Evolutionary conservation across 2,888 invertebrate genomes (phyloP).

Genomic region (Acrocyrtus sp.): DNA sequence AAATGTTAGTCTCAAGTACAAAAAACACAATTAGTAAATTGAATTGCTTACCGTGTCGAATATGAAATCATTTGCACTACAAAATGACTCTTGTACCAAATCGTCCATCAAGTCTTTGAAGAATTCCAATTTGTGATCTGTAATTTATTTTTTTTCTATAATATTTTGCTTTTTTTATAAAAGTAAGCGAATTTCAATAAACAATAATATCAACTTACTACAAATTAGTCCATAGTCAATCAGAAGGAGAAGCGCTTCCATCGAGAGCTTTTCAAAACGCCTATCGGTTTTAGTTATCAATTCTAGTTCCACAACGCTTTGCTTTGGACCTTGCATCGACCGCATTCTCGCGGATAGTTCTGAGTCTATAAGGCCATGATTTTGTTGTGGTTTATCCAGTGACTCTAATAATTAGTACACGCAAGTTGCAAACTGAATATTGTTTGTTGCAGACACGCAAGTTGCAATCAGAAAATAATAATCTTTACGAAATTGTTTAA

Average conservation of each 20-base stretch:
- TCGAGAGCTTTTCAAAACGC: slow-evolving; percentile 25
- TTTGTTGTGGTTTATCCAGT: too few relatives aligned
- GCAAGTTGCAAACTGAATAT: too few relatives aligned
- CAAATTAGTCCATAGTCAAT: slow-evolving; percentile 48
- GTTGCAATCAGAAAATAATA: too few relatives aligned
- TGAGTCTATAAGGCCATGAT: too few relatives aligned
- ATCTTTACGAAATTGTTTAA: too few relatives aligned
- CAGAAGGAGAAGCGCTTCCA: slow-evolving; percentile 49
- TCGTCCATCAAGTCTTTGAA: slow-evolving; percentile 44
- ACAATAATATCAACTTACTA: slow-evolving; percentile 46
- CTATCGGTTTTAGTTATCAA: slow-evolving; percentile 5
- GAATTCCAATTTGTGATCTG: slow-evolving; percentile 43
- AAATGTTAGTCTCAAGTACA: too few relatives aligned
- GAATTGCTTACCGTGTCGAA: slow-evolving; percentile 53
- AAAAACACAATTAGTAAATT: too few relatives aligned
- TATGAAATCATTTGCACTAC: slow-evolving; percentile 39
- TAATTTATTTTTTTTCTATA: too few relatives aligned
- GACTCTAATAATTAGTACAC: too few relatives aligned
- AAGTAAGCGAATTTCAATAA: too few relatives aligned
- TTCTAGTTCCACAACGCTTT: slow-evolving; percentile 10
- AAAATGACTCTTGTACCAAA: slow-evolving; percentile 29
- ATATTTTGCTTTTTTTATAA: too few relatives aligned
- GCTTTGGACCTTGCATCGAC: background rate
- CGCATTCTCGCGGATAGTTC: slow-evolving; percentile 6
- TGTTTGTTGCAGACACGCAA: too few relatives aligned